phyloP scores from a whole-genome alignment of 1,140 invertebrate genomes.

The Leptopilina boulardi region DNA sequence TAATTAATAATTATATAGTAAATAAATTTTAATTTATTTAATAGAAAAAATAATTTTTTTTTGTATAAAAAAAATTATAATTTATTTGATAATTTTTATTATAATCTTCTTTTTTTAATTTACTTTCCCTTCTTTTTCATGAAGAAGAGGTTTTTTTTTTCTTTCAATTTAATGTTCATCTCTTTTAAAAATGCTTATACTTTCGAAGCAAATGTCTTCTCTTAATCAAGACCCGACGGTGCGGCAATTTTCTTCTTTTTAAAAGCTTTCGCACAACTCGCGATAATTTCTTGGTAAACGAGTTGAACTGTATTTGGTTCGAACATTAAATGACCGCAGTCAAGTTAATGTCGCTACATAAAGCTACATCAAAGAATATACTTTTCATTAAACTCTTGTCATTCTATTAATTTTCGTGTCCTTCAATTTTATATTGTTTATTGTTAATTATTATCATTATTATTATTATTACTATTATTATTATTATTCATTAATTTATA shows the following conservation, averaged over 20 bases:
- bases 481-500: too few species aligned
- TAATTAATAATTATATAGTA: too few species aligned
- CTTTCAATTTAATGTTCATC: background rate
- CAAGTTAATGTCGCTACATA: background rate
- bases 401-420: background rate
- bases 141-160: background rate
- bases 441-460: too few species aligned
- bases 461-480: too few species aligned
- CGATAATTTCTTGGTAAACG: conserved; percentile 2
- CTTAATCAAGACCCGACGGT: background rate
- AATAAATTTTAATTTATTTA: too few species aligned
- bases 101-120: too few species aligned
- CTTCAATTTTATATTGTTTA: too few species aligned
- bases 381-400: conserved; percentile 4
- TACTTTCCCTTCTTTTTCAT: background rate
- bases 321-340: background rate
- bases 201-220: conserved; percentile 12
- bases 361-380: background rate
- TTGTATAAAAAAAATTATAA: too few species aligned
- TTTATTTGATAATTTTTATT: too few species aligned
- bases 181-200: conserved; percentile 12
- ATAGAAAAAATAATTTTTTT: too few species aligned
- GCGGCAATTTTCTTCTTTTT: conserved; percentile 15
- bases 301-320: background rate
- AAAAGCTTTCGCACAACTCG: conserved; percentile 4